phyloP scores from a whole-genome alignment of 2,888 invertebrate genomes.

The Biston betularia region DNA sequence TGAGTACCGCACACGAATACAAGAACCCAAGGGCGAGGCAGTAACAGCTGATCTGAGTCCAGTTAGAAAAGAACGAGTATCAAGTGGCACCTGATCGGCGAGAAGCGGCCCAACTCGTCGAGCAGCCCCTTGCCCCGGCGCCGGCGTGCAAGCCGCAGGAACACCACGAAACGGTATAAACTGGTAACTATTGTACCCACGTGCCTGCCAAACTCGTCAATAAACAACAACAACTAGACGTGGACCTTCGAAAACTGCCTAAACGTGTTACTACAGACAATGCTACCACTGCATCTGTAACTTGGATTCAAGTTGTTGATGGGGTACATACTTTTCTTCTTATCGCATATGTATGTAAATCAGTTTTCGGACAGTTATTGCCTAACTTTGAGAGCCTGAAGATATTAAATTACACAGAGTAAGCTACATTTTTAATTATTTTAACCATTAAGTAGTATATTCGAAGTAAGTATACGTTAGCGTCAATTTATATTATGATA shows the following conservation, averaged over 20 bases:
- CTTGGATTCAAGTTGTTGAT: neutral
- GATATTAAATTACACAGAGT: too few relatives aligned
- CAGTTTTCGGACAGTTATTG: neutral
- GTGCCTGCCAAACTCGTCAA: slow-evolving; percentile 77
- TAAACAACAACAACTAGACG: slow-evolving; percentile 57
- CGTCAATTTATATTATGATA: neutral
- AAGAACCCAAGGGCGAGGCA: slow-evolving; percentile 63
- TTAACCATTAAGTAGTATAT: neutral
- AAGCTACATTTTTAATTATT: neutral
- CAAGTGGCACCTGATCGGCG: slow-evolving; percentile 81
- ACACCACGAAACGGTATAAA: slow-evolving; percentile 80
- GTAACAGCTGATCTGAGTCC: slow-evolving; percentile 82
- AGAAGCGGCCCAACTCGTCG: slow-evolving; percentile 83
- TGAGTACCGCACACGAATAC: slow-evolving; percentile 42
- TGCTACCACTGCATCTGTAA: neutral
- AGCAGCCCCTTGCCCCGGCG: slow-evolving; percentile 65
- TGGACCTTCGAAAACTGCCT: slow-evolving; percentile 3
- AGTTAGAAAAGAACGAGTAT: slow-evolving; percentile 84
- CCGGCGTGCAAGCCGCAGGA: slow-evolving; percentile 54
- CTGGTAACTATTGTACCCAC: slow-evolving; percentile 80
- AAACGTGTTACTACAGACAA: slow-evolving; percentile 14
- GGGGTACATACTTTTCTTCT: neutral
- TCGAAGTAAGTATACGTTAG: too few relatives aligned
- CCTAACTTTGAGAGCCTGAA: too few relatives aligned
- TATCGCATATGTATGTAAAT: neutral